phyloP scores from a whole-genome alignment of 37 sponge, comb jelly and placozoan genomes.

The Aphrocallistes beatrix region DNA sequence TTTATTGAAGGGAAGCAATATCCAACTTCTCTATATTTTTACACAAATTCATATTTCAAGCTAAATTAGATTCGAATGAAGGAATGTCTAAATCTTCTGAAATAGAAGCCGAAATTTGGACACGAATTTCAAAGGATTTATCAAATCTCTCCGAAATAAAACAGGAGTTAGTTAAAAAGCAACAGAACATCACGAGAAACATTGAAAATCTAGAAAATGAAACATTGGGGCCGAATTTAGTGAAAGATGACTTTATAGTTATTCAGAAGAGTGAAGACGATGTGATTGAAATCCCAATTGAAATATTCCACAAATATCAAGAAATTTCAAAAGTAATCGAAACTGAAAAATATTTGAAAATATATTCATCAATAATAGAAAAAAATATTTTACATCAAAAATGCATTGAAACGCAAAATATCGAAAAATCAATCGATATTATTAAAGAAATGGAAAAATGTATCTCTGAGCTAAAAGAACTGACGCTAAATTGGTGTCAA shows the following conservation, averaged over 20 bases:
- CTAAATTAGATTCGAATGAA: too few species aligned
- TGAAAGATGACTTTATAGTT: neutral
- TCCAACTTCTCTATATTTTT: too few species aligned
- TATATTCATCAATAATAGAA: neutral
- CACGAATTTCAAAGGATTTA: neutral
- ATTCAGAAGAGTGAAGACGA: neutral
- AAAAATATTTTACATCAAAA: neutral
- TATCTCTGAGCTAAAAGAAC: neutral
- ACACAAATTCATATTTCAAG: too few species aligned
- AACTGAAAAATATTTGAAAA: neutral
- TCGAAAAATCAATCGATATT: neutral
- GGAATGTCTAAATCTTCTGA: too few species aligned
- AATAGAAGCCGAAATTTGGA: neutral
- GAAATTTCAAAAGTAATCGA: neutral
- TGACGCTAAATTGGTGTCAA: neutral
- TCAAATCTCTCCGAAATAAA: neutral
- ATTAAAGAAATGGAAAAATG: neutral
- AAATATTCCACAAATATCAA: neutral
- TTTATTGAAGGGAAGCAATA: too few species aligned
- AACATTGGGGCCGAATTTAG: too few species aligned
- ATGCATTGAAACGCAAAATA: conserved; percentile 4
- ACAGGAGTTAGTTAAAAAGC: neutral
- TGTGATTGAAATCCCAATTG: neutral
- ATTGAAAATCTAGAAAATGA: too few species aligned
- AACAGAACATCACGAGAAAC: neutral